phyloP scores from a whole-genome alignment of 2,797 vertebrate genomes.

The Xenentodon cancila region DNA sequence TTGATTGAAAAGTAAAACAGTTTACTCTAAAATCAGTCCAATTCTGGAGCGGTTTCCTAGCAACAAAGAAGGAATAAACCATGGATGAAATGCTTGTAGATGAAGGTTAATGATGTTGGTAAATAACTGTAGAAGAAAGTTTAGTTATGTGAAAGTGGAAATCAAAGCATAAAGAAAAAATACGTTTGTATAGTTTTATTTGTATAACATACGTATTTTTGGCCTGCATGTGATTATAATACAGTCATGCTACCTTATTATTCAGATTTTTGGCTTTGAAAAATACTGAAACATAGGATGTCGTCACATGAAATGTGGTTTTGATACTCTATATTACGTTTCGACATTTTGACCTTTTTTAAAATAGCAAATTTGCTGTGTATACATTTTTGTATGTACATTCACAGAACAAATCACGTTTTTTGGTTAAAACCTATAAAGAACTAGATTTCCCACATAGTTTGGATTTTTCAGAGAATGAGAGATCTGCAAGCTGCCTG shows the following conservation, averaged over 20 bases:
- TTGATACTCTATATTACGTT: too few species aligned
- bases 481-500: too few species aligned
- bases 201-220: neutral
- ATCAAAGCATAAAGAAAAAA: neutral
- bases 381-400: too few species aligned
- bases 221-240: neutral
- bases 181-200: neutral
- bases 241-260: neutral
- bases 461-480: too few species aligned
- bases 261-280: neutral
- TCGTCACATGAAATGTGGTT: neutral
- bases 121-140: neutral
- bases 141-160: neutral
- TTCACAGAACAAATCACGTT: too few species aligned
- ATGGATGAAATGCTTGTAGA: neutral
- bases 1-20: neutral
- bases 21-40: conserved; percentile 8
- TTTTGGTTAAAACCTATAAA: too few species aligned
- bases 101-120: neutral
- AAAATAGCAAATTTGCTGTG: too few species aligned
- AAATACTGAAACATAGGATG: neutral
- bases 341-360: too few species aligned
- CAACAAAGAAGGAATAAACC: conserved; percentile 8
- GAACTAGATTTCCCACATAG: too few species aligned
- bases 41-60: neutral